Base-by-base conservation (phyloP, 2,797 vertebrate species). In the Molossus molossus region DNA sequence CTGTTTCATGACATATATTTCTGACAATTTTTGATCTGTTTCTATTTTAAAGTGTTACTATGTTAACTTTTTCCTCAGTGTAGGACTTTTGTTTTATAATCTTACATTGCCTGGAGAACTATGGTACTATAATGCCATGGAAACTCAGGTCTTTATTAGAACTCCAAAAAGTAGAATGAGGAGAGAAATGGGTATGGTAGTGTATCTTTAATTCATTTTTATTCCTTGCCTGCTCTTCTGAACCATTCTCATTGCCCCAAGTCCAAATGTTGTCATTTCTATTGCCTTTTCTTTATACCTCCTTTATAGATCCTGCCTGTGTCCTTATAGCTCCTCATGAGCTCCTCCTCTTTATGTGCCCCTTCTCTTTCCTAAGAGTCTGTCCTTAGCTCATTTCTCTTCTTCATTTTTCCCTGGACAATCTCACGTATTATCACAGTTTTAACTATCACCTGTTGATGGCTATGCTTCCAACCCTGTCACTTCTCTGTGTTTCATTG, bases 1-100 rank as follows among this genome's bases (percentile, higher is more conserved):
- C 58, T 86, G 11, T 82, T 93, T 60, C 12, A 67, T 81, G 65
- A 87, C 90, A 67, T 80, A 45, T 79, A 85, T 83, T 91, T 23
- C 60, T 93, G 57, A 84, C 12, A 95, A 3, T 53, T 90, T 94
- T 92, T 82, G 37, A 73, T 45, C 6, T 64, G 33, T 11, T 83
- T 7, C 37, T 77, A 21, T 84, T 79, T 88, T 94, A 72, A 87
- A 53, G 50, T 53, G 50, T 13, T 67, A 40, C 64, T 94, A 45
- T 91, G 77, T 65, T 70, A 65, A 57, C 27, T 64, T 87, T 82
- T 94, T 91, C 69, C 27, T 75, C 37, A 48, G 33, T 48, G 18
- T 85, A 58, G 13, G 53, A 81, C 25, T 76, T 81, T 76, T 83
- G 14, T 70, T 91, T 77, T 64, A 15, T 77, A 65, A 25, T 64